Evolutionary conservation across 2,113 vertebrate genomes (phyloP), one percentile per base, ranked within the genome.

Genomic region (Colaptes auratus): DNA sequence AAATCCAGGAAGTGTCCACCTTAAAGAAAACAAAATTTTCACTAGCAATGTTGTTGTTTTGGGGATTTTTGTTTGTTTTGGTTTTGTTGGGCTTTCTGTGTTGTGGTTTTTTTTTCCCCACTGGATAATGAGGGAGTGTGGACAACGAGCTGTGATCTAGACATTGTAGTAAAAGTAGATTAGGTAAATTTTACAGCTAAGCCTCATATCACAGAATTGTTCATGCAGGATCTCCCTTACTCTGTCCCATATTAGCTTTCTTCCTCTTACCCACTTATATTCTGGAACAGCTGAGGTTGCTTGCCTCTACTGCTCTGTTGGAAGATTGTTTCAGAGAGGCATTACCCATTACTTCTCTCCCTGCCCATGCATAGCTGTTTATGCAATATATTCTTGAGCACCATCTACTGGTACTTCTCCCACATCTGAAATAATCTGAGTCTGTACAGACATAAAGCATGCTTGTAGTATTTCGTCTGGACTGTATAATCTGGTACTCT

Each of bases 391-490:
- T 94, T 97, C 85, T 95, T 91, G 79, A 97, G 94, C 93, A 86
- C 95, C 94, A 95, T 96, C 96, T 97, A 48, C 94, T 97, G 96
- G 95, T 44, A 50, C 63, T 50, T 39, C 20, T 92, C 86, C 25
- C 30, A 58, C 30, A 60, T 86, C 25, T 44, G 8, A 93, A 88
- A 66, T 42, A 76, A 76, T 1, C 27, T 48, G 31, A 27, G 63
- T 30, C 30, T 59, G 6, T 33, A 27, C 9, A 80, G 31, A 52
- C 25, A 39, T 33, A 81, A 66, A 91, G 24, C 12, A 66, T 33
- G 31, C 0, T 33, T 86, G 17, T 30, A 55, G 9, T 64, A 36
- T 58, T 53, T 91, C 60, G 14, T 66, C 61, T 72, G 44, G 39
- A 52, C 14, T 77, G 48, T 56, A 31, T 39, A 82, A 70, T 44